Base-by-base conservation (phyloP, 37 sponge, comb jelly and placozoan species). In the Halisarca cf. caerulea region DNA sequence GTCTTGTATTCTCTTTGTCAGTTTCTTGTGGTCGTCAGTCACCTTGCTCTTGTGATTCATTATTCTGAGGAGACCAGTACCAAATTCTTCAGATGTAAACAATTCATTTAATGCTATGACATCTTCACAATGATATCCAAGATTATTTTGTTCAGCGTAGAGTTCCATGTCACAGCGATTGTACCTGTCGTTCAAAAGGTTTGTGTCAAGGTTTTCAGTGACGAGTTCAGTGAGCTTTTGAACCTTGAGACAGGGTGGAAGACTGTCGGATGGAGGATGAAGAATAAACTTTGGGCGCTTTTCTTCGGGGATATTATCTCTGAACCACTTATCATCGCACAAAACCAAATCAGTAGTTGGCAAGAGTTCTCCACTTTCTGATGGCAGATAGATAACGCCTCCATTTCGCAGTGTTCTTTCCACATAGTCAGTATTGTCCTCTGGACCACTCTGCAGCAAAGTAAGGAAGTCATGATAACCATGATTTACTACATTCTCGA, bases 311-410 rank as follows among this genome's bases (percentile, higher is more conserved):
- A 68, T 34, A 8, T 24, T 68, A 34, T 68, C 69, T 43, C 36
- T 35, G n/a, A 74, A 36, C 77, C 77, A 74, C 24, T 40, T n/a
- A 41, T 74, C 44, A 74, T 74, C 77, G 41, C 45, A 44, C 45
- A 74, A 6, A 23, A 74, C 25, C 24, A 74, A 25, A 2, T 74
- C 45, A 40, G 32, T 41, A 24, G 45, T 25, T n/a, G 42, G 42
- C n/a, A 74, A 18, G 0, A 74, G 41, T 44, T 43, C 24, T 39
- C 77, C 77, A 18, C 25, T 39, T 11, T 8, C 44, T 42, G 43
- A 74, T 43, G 77, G 77, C 25, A 74, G 45, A 25, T 43, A 74
- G 42, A 74, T 38, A 1, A n/a, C 24, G 5, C 36, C 45, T 23
- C 44, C 77, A 36, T 8, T 2, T 14, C 18, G n/a, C n/a, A 74